Base-by-base conservation (phyloP, 2,113 vertebrate species). In the Hydropotes inermis region DNA sequence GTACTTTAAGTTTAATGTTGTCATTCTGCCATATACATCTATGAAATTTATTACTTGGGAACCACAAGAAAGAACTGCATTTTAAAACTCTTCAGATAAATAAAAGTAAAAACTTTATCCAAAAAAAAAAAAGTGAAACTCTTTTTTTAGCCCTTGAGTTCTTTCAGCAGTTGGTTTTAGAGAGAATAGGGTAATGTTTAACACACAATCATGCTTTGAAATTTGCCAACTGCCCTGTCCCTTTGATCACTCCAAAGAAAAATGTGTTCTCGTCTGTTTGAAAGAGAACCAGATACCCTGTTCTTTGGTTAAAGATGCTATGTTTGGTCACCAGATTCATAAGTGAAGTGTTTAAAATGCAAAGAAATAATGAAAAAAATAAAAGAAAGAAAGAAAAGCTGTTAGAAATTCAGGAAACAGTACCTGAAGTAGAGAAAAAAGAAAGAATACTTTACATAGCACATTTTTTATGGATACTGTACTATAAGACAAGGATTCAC, bases 181-280 rank as follows among this genome's bases (percentile, higher is more conserved):
- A 94, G 25, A 28, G 23, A 91, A 36, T 33, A 94, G 54, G 60
- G 89, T 95, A 96, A 95, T 97, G 36, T 95, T 97, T 95, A 97
- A 91, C 50, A 50, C 85, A 95, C 84, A 95, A 94, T 91, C 58
- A 57, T 43, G 83, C 57, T 94, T 78, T 96, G 45, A 70, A 96
- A 94, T 94, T 94, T 92, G 55, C 94, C 82, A 95, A 93, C 55
- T 95, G 45, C 19, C 54, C 36, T 45, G 25, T 91, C 25, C 64
- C 87, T 97, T 97, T 96, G 91, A 98, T 93, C 96, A 82, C 11
- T 74, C 86, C 55, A 89, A 97, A 43, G 60, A 91, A 78, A 96
- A 95, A 93, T 87, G 39, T 23, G 50, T 94, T 94, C 55, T 58
- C 64, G 57, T 86, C 64, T 96, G 30, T 87, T 95, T 88, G 50